Percentiles rank a stretch among this genome's conserved stretches.
Evolutionary conservation across 2,888 invertebrate genomes (phyloP).

Genomic region (Trichogramma evanescens): DNA sequence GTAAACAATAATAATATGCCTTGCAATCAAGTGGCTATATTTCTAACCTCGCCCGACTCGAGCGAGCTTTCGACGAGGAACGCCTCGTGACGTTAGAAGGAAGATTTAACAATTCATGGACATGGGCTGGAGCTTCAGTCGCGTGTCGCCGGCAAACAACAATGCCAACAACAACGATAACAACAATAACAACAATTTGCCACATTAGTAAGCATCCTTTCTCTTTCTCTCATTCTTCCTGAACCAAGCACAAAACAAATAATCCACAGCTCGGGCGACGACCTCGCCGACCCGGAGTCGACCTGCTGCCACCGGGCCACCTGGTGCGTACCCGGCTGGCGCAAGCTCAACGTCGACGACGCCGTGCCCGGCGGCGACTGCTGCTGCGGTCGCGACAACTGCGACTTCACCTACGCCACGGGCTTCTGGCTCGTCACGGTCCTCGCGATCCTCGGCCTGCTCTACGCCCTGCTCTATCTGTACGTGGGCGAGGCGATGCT

Average conservation of each 20-base stretch:
- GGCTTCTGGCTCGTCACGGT: conserved; percentile 31
- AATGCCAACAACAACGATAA: not conserved
- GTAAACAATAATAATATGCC: no score
- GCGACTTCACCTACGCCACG: conserved; percentile 34
- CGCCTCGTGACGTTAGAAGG: not conserved
- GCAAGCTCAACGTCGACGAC: conserved; percentile 30
- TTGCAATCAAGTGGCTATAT: no score
- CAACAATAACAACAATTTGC: not conserved
- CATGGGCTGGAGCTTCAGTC: not conserved
- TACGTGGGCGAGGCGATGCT: conserved; percentile 32
- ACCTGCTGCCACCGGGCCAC: conserved; percentile 35
- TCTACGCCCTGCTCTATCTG: conserved; percentile 32
- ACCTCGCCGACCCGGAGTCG: not conserved
- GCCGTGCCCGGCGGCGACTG: conserved; percentile 22
- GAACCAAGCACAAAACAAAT: not conserved
- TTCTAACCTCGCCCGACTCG: not conserved
- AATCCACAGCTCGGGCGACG: not conserved
- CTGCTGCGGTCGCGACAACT: conserved; percentile 25
- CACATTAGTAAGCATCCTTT: conserved; percentile 2
- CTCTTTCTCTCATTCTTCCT: no score
- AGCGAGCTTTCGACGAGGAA: not conserved
- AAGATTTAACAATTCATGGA: not conserved
- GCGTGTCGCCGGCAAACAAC: not conserved
- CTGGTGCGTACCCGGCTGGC: conserved; percentile 29
- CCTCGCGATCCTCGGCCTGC: conserved; percentile 19